Percentiles rank a stretch among this genome's conserved stretches.
Evolutionary conservation across 2,888 invertebrate species (phyloP).

Genomic region (Thymelicus lineola): DNA sequence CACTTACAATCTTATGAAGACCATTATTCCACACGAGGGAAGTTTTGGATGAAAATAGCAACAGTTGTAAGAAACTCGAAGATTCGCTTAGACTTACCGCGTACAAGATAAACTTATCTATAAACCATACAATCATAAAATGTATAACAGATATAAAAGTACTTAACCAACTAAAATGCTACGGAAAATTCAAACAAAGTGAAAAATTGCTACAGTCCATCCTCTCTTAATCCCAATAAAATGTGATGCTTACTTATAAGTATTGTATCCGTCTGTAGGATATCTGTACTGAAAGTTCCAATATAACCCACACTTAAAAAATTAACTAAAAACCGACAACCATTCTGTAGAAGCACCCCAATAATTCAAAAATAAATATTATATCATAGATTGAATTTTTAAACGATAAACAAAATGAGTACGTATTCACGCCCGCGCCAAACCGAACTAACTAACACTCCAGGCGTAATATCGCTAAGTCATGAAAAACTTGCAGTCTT

Average conservation of each 20-base stretch:
- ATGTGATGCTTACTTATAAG: conserved; percentile 9
- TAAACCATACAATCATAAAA: conserved; percentile 16
- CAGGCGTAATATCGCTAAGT: conserved; percentile 72
- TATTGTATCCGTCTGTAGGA: neutral
- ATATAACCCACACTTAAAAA: neutral
- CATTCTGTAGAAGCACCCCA: no score
- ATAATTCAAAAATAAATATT: no score
- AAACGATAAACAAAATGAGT: conserved; percentile 14
- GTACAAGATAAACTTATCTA: conserved; percentile 14
- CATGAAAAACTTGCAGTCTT: conserved; percentile 81
- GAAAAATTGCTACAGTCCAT: conserved; percentile 1
- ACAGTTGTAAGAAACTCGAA: conserved; percentile 19
- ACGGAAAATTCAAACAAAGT: conserved; percentile 8
- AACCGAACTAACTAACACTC: conserved; percentile 63
- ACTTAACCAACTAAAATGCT: conserved; percentile 15
- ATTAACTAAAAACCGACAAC: neutral
- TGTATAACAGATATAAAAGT: conserved; percentile 19
- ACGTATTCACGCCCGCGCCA: conserved; percentile 48
- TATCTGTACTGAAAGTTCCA: neutral
- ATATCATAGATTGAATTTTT: neutral
- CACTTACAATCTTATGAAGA: conserved; percentile 79
- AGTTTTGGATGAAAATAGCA: conserved; percentile 67
- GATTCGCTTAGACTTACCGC: conserved; percentile 15
- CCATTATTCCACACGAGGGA: conserved; percentile 68
- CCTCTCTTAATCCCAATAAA: conserved; percentile 8